Evolutionary conservation across 1,140 invertebrate species (phyloP).

Genomic region (Drosophila novamexicana): DNA sequence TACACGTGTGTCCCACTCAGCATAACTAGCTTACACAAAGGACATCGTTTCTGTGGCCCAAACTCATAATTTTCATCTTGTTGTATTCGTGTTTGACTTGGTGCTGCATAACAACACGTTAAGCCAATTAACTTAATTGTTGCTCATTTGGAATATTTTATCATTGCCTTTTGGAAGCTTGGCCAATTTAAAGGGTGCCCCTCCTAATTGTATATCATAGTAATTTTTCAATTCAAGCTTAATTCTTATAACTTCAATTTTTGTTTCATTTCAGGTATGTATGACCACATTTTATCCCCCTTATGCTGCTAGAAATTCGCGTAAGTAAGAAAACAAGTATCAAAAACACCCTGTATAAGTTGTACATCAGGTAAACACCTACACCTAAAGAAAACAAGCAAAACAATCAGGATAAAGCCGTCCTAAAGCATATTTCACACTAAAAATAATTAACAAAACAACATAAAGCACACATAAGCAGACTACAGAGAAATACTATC

Average conservation of each 20-base stretch:
- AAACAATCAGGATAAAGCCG: constrained; percentile 47
- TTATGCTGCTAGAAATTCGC: constrained; percentile 18
- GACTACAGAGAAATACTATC: neutral
- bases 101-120: constrained; percentile 30
- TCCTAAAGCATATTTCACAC: constrained; percentile 58
- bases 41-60: constrained; percentile 9
- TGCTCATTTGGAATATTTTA: constrained; percentile 51
- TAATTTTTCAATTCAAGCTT: neutral
- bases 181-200: constrained; percentile 13
- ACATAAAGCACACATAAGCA: constrained; percentile 34
- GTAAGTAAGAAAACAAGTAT: constrained; percentile 16
- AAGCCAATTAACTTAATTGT: constrained; percentile 53
- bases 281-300: neutral
- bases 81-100: neutral
- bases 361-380: constrained; percentile 21
- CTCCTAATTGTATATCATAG: constrained; percentile 18
- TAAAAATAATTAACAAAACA: constrained; percentile 58
- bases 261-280: constrained; percentile 47
- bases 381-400: constrained; percentile 13
- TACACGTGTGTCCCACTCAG: constrained; percentile 22
- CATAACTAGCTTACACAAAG: constrained; percentile 8
- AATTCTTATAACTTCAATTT: neutral
- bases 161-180: constrained; percentile 16
- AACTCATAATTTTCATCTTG: neutral
- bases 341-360: constrained; percentile 15